Base-by-base conservation (phyloP, 2,797 vertebrate species). In the Allobates femoralis region DNA sequence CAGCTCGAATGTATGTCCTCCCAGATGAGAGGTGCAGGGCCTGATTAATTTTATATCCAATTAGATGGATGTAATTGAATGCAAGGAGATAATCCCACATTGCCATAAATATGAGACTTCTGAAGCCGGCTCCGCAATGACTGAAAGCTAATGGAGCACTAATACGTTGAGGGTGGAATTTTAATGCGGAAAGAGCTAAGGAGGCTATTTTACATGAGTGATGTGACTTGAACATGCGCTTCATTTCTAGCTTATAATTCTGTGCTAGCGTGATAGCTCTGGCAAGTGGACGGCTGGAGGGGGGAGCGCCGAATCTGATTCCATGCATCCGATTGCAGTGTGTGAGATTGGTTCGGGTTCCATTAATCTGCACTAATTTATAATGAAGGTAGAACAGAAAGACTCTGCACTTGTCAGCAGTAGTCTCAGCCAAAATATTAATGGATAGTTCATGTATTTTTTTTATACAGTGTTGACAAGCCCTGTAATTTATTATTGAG, bases 11-110 rank as follows among this genome's bases (percentile, higher is more conserved):
- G 86, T 62, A 76, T 84, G 30, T 74, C 79, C 77, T 87, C 86
- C 81, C 81, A 84, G 76, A 84, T 46, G 82, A 80, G 81, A 87
- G 78, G 67, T 75, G 67, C 55, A 41, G 56, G 62, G 79, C 53
- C 86, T 84, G 86, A 87, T 84, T 87, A 84, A 71, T 87, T 87
- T 80, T 80, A 87, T 62, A 84, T 84, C 67, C 86, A 84, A 87
- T 87, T 87, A 87, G 64, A 84, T 74, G 77, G 66, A 87, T 87
- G 86, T 87, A 87, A 87, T 87, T 84, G 82, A 84, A 84, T 79
- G 82, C 76, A 66, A 79, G 55, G 82, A 84, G 77, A 87, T 87
- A 87, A 87, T 87, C 86, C 82, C 86, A 87, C 76, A 58, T 64
- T 84, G 82, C 82, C 64, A 87, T 84, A 87, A 75, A 87, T 87